Conservation (phyloP, 2,113 vertebrate species). For the Triplophysa rosa region DNA sequence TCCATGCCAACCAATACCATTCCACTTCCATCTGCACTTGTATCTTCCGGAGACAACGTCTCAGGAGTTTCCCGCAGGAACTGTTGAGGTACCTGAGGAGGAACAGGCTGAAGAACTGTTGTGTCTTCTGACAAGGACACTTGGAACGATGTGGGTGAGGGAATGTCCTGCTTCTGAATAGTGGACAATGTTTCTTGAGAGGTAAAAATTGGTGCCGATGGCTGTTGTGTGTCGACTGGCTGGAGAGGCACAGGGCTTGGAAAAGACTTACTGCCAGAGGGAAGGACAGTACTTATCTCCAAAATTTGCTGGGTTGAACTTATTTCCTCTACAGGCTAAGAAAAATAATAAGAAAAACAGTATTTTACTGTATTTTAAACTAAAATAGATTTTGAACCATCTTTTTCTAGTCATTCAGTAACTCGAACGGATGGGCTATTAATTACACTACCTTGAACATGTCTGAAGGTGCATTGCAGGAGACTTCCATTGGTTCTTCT, state of each 20-base stretch:
- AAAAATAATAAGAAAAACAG: constrained; percentile 32
- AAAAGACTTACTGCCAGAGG: constrained; percentile 77
- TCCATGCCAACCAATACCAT: constrained; percentile 71
- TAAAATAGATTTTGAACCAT: neutral
- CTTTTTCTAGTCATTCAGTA: neutral
- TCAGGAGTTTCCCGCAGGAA: constrained; percentile 84
- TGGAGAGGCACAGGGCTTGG: constrained; percentile 84
- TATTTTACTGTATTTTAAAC: neutral
- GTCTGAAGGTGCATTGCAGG: constrained; percentile 80
- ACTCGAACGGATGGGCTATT: neutral
- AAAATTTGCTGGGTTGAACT: constrained; percentile 84
- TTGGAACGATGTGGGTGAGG: constrained; percentile 80
- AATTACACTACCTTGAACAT: constrained; percentile 78
- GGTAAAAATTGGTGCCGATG: constrained; percentile 80
- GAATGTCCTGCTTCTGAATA: constrained; percentile 91
- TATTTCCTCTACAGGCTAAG: constrained; percentile 79
- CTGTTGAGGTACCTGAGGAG: constrained; percentile 88
- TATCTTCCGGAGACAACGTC: constrained; percentile 78
- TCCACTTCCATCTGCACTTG: constrained; percentile 58
- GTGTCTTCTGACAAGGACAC: constrained; percentile 80
- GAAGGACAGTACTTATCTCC: constrained; percentile 75
- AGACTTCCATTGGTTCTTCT: constrained; percentile 96
- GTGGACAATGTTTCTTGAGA: constrained; percentile 81
- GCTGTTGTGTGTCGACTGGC: constrained; percentile 83
- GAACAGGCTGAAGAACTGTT: constrained; percentile 76